A percentile compares a stretch with the other conserved stretches of the same genome.
Conservation (phyloP, 2,797 vertebrate species). For the Neostethus bicornis region DNA sequence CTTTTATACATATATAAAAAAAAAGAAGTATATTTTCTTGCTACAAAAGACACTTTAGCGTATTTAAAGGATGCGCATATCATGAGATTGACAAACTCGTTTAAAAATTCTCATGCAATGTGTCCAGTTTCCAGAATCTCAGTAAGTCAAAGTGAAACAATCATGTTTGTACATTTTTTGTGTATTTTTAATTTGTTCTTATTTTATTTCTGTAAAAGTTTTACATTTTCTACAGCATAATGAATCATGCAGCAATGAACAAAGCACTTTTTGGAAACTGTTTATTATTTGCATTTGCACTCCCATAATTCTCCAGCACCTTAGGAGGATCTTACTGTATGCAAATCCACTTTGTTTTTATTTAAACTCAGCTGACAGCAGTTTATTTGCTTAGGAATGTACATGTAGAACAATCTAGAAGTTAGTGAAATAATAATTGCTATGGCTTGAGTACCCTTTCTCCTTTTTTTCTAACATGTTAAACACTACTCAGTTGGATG, state of each 20-base stretch:
- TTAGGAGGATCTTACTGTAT: slow-evolving; percentile 61
- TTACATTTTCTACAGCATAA: slow-evolving; percentile 68
- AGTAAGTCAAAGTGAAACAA: slow-evolving; percentile 53
- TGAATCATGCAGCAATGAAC: slow-evolving; percentile 58
- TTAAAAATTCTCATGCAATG: slow-evolving; percentile 43
- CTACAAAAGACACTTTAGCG: slow-evolving; percentile 62
- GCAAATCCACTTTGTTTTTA: slow-evolving; percentile 42
- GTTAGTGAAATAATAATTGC: slow-evolving; percentile 18
- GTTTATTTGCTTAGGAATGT: slow-evolving; percentile 26
- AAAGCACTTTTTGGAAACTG: slow-evolving; percentile 64
- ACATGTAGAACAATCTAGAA: slow-evolving; percentile 8
- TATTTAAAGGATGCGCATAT: slow-evolving; percentile 46
- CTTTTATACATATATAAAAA: slow-evolving; percentile 80
- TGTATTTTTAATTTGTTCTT: slow-evolving; percentile 60
- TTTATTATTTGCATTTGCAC: slow-evolving; percentile 60
- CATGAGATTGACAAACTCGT: slow-evolving; percentile 32
- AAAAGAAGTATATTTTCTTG: slow-evolving; percentile 72
- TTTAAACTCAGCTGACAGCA: slow-evolving; percentile 12
- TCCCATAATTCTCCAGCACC: slow-evolving; percentile 49
- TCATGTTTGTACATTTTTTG: slow-evolving; percentile 61
- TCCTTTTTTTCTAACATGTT: slow-evolving; percentile 10
- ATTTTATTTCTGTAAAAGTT: slow-evolving; percentile 61
- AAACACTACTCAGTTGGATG: slow-evolving; percentile 14
- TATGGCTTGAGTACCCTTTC: slow-evolving; percentile 8
- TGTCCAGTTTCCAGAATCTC: slow-evolving; percentile 50